Base-by-base conservation (phyloP, 2,797 vertebrate genomes). In the Iguana delicatissima region DNA sequence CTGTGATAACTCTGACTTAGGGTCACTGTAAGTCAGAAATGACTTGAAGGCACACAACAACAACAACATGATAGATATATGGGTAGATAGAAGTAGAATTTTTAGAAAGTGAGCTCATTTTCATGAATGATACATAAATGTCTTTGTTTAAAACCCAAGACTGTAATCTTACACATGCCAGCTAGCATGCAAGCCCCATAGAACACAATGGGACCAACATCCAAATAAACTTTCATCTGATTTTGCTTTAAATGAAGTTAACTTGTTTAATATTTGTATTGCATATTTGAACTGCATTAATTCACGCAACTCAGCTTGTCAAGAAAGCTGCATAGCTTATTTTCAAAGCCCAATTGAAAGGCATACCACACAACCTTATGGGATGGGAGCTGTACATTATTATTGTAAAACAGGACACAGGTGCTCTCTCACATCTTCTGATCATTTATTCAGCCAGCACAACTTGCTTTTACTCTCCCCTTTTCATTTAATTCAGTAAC, bases 401-500 rank as follows among this genome's bases (percentile, higher is more conserved):
- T 55, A 85, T 20, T 50, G 38, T 9, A 72, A 72, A 46, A 24
- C 5, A 72, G 32, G 4, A 62, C 42, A 46, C 42, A 46, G 42
- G 42, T 46, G 42, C 13, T 90, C 6, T 74, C 6, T 89, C 55
- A 79, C 89, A 50, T 93, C 90, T 18, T 35, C 9, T 24, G 79
- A 81, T 91, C 57, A 69, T 38, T 57, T 67, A 84, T 29, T 87
- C 50, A 84, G 72, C 38, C 8, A 62, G 14, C 77, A 81, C 52
- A 74, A 52, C 67, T 50, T 35, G 74, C 29, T 62, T 91, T 80
- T 89, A 26, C 89, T 57, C 42, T 46, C 42, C 59, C 0, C 79
- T 6, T 88, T 64, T 91, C 38, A 35, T 92, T 64, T 87, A 89
- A 92, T 67, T 89, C 85, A 94, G 93, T 95, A 90, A 93, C 76